phyloP scores from a whole-genome alignment of 2,888 invertebrate species.

The Caenorhabditis sinica region DNA sequence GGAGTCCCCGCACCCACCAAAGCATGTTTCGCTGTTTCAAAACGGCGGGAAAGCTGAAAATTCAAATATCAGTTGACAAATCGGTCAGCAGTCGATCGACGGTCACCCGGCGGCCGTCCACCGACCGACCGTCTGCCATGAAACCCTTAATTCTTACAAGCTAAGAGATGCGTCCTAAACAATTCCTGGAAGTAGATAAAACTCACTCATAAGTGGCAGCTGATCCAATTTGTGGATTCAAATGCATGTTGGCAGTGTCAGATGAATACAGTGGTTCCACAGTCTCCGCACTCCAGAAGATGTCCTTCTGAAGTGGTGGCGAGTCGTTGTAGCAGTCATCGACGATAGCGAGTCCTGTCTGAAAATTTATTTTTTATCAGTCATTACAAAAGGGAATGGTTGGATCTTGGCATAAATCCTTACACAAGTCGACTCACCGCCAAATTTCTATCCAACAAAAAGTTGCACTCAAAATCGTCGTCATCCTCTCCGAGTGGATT shows the following conservation, averaged over 20 bases:
- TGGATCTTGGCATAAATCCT: too few species aligned
- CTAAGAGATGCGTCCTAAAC: too few species aligned
- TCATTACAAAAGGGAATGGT: too few species aligned
- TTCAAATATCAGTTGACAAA: too few species aligned
- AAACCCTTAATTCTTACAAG: too few species aligned
- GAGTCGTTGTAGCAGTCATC: slow-evolving; percentile 73
- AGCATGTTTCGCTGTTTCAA: too few species aligned
- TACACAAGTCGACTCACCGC: slow-evolving; percentile 42
- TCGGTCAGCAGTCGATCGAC: too few species aligned
- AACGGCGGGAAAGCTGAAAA: too few species aligned
- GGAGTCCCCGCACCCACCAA: too few species aligned
- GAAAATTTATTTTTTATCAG: slow-evolving; percentile 5
- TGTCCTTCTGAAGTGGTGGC: slow-evolving; percentile 72
- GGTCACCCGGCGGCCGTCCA: too few species aligned
- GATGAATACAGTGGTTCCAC: slow-evolving; percentile 73
- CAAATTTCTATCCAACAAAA: slow-evolving; percentile 73
- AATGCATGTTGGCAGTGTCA: slow-evolving; percentile 72
- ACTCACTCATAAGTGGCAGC: slow-evolving; percentile 72
- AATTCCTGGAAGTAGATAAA: background rate
- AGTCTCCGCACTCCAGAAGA: slow-evolving; percentile 69
- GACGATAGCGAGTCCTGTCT: slow-evolving; percentile 73
- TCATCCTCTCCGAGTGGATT: slow-evolving; percentile 82
- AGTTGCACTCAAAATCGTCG: slow-evolving; percentile 80
- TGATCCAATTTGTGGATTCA: slow-evolving; percentile 75
- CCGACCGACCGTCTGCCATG: too few species aligned